These are phyloP conservation scores for Coregonus sp. DNA, from an alignment of 2,797 vertebrate species.

Conservation along the genomic window DNA sequence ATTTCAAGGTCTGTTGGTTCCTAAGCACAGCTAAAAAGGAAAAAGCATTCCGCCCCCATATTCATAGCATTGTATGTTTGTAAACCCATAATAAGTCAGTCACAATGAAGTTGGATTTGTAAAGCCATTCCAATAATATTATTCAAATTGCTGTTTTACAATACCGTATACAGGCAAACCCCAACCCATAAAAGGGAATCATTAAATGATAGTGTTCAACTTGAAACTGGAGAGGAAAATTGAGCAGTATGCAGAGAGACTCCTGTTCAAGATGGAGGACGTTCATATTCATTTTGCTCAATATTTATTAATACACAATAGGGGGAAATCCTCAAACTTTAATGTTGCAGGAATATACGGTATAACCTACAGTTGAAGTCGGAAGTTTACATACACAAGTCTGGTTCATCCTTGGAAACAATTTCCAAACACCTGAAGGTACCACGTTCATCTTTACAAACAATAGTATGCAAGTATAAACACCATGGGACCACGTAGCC, in stretches of 20 bases:
- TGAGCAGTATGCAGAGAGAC: neutral
- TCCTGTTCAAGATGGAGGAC: neutral
- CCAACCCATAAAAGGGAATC: slow-evolving; percentile 20
- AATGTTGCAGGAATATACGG: too few relatives aligned
- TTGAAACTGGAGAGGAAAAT: neutral
- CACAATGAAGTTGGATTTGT: slow-evolving; percentile 26
- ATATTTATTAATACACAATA: too few relatives aligned
- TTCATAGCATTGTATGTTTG: slow-evolving; percentile 8
- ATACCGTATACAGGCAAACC: neutral
- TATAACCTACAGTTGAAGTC: too few relatives aligned
- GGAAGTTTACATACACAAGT: too few relatives aligned
- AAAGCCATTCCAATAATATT: slow-evolving; percentile 11
- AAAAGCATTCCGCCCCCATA: slow-evolving; percentile 16
- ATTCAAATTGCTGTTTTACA: slow-evolving; percentile 23
- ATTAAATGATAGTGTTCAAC: slow-evolving; percentile 9
- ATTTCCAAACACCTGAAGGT: too few relatives aligned
- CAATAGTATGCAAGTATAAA: too few relatives aligned
- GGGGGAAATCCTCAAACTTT: too few relatives aligned
- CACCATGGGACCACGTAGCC: too few relatives aligned
- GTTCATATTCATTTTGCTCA: too few relatives aligned
- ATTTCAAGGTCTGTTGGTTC: slow-evolving; percentile 63
- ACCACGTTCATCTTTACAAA: too few relatives aligned
- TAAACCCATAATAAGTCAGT: slow-evolving; percentile 13
- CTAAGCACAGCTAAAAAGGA: slow-evolving; percentile 23
- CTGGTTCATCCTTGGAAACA: too few relatives aligned